phyloP scores from a whole-genome alignment of 2,888 invertebrate genomes.

The Opisthograptis luteolata region DNA sequence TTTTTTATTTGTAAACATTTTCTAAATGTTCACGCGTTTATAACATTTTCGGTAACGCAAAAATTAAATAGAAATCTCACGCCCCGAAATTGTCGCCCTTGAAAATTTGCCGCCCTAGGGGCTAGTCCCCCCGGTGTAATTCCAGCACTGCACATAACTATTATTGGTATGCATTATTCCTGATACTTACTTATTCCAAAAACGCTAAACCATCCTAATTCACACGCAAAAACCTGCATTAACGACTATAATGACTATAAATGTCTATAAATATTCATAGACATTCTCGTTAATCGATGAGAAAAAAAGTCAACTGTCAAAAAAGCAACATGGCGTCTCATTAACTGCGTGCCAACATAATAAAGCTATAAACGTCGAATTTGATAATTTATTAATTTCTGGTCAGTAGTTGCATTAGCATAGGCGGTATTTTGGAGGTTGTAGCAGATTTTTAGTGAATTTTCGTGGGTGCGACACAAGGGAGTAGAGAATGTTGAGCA shows the following conservation, averaged over 20 bases:
- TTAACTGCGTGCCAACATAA: slow-evolving; percentile 42
- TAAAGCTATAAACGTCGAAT: slow-evolving; percentile 61
- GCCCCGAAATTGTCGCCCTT: too few species aligned
- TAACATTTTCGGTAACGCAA: too few species aligned
- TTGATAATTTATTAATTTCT: slow-evolving; percentile 41
- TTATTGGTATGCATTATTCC: too few species aligned
- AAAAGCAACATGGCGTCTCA: slow-evolving; percentile 48
- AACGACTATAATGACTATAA: slow-evolving; percentile 4
- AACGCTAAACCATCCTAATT: not conserved
- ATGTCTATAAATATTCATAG: slow-evolving; percentile 17
- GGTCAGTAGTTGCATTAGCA: slow-evolving; percentile 29
- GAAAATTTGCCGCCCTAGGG: too few species aligned
- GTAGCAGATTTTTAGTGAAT: slow-evolving; percentile 14
- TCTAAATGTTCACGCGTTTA: too few species aligned
- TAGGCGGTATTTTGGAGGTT: slow-evolving; percentile 27
- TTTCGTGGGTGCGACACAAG: slow-evolving; percentile 9
- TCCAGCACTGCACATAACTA: too few species aligned
- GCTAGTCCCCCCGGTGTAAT: too few species aligned
- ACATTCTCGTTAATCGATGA: slow-evolving; percentile 20
- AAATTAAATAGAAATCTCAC: too few species aligned
- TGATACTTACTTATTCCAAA: too few species aligned
- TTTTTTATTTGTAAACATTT: too few species aligned
- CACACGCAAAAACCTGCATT: slow-evolving; percentile 14
- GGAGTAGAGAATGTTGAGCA: not conserved
- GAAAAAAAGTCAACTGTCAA: slow-evolving; percentile 40